A percentile compares a stretch with the other conserved stretches of the same genome.
Conservation (phyloP, 2,797 vertebrate species). For the Hylomyscus alleni region DNA sequence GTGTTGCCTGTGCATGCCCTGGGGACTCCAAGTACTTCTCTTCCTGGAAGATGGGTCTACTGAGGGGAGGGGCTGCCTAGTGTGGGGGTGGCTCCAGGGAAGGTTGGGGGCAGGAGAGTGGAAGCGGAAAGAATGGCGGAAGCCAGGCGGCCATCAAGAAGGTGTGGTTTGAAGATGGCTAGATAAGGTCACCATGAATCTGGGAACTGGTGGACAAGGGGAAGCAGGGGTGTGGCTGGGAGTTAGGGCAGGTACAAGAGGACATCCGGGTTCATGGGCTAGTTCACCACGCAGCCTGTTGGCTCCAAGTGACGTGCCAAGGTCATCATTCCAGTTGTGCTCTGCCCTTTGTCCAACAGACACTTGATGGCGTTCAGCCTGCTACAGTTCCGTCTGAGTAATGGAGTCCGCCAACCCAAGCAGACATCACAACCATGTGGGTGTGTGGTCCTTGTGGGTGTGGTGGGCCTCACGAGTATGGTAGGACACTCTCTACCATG, state of each 20-base stretch:
- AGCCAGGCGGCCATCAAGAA: neutral
- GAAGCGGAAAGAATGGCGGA: neutral
- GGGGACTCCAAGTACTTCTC: neutral
- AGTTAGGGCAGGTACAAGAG: neutral
- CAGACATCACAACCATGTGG: neutral
- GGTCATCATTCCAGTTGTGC: neutral
- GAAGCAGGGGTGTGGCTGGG: neutral
- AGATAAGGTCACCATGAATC: fast-evolving
- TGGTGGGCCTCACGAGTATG: fast-evolving
- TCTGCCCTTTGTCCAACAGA: neutral
- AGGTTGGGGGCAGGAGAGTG: too few species aligned
- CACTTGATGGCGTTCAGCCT: neutral
- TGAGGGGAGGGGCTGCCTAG: neutral
- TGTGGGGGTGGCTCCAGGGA: neutral
- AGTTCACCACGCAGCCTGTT: too few species aligned
- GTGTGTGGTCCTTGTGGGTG: neutral
- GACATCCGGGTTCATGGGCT: fast-evolving
- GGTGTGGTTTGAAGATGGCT: neutral
- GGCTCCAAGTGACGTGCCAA: neutral
- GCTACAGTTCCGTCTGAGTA: neutral
- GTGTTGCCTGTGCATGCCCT: fast-evolving
- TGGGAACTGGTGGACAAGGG: neutral
- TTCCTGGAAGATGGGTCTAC: neutral
- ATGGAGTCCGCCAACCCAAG: fast-evolving
- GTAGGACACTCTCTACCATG: neutral